Percentiles rank a stretch among this genome's conserved stretches.
Conservation (phyloP, 2,797 vertebrate genomes). For the Australoheros facetus region DNA sequence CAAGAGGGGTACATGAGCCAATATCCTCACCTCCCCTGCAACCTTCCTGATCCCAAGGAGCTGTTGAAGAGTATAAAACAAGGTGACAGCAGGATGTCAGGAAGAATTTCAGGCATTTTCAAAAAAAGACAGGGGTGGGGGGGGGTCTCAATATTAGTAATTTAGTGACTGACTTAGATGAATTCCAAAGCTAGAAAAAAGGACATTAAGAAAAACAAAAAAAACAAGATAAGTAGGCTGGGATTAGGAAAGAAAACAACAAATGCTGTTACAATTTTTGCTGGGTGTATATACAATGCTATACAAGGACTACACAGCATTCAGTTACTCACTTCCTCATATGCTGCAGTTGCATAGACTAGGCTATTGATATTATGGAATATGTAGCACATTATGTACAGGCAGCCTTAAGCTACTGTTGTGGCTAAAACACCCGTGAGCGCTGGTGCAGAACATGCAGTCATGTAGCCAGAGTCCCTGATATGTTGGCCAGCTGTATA, state of each 20-base stretch:
- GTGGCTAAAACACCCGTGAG: conserved; percentile 36
- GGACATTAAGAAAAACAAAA: conserved; percentile 13
- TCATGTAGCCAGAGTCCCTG: conserved; percentile 35
- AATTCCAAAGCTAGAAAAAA: conserved; percentile 44
- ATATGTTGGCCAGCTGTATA: conserved; percentile 65
- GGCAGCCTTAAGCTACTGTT: conserved; percentile 32
- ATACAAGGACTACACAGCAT: conserved; percentile 56
- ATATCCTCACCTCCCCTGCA: conserved; percentile 47
- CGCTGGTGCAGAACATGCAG: conserved; percentile 22
- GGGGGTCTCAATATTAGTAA: conserved; percentile 15
- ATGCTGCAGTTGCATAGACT: conserved; percentile 64
- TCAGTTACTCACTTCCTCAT: conserved; percentile 59
- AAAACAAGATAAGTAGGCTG: conserved; percentile 17
- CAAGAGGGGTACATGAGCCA: conserved; percentile 49
- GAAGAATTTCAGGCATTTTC: conserved; percentile 63
- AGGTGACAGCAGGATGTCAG: conserved; percentile 61
- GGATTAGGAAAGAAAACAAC: conserved; percentile 35
- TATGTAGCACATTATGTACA: conserved; percentile 43
- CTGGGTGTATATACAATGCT: conserved; percentile 72
- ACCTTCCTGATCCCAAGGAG: conserved; percentile 40
- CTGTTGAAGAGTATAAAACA: conserved; percentile 51
- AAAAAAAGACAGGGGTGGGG: conserved; percentile 2
- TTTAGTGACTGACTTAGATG: conserved; percentile 37
- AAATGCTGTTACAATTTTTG: conserved; percentile 63
- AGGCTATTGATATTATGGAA: conserved; percentile 55